A percentile compares a stretch with the other conserved stretches of the same genome.
These are phyloP conservation scores for Emberiza fucata DNA, from an alignment of 2,113 vertebrate species.

Conservation along the genomic window DNA sequence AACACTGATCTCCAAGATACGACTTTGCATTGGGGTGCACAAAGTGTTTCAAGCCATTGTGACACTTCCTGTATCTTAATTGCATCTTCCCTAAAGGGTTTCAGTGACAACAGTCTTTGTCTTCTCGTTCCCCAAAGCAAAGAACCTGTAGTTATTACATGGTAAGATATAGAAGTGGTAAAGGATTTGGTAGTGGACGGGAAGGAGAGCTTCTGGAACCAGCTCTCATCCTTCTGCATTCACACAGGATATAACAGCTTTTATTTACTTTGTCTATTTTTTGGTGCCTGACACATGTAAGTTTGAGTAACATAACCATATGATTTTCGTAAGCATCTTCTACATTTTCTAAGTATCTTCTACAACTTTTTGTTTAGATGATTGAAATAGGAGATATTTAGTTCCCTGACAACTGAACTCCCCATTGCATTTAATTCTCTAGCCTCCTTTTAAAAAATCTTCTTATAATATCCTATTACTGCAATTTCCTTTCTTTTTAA, in stretches of 20 bases:
- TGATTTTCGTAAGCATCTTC: not conserved
- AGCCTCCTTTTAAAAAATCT: not conserved
- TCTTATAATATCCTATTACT: not conserved
- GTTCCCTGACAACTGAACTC: not conserved
- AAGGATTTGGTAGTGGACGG: not conserved
- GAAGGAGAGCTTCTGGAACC: not conserved
- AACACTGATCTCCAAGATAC: not conserved
- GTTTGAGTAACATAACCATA: not conserved
- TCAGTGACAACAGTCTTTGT: not conserved
- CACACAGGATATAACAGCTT: not conserved
- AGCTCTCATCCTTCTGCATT: not conserved
- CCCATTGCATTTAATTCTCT: not conserved
- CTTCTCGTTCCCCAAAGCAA: not conserved
- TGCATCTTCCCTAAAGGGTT: not conserved
- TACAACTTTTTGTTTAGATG: not conserved
- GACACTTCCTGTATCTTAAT: not conserved
- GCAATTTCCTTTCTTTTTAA: not conserved
- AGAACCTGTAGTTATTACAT: not conserved
- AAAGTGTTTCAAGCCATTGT: not conserved
- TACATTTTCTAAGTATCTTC: not conserved
- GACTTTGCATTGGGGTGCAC: not conserved
- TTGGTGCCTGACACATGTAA: not conserved
- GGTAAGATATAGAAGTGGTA: not conserved
- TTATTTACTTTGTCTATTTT: not conserved
- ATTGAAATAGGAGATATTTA: not conserved